A percentile compares a stretch with the other conserved stretches of the same genome.
These are phyloP conservation scores for Saccostrea cuccullata DNA, from an alignment of 1,140 invertebrate genomes.

Conservation along the genomic window DNA sequence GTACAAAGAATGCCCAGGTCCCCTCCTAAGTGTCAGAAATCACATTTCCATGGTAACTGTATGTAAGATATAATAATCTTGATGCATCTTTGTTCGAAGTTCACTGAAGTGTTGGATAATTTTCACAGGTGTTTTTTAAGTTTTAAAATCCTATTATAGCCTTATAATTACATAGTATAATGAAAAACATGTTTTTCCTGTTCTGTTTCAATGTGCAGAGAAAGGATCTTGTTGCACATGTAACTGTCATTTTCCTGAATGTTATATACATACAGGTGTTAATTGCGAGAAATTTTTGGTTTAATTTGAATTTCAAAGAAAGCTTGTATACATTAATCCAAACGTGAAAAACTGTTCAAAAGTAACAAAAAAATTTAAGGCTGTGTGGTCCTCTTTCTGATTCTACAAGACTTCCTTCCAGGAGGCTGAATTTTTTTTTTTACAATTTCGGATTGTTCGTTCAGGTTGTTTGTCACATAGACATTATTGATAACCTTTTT, in stretches of 20 bases:
- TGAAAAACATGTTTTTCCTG: neutral
- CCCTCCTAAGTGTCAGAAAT: slow-evolving; percentile 33
- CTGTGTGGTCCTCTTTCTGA: neutral
- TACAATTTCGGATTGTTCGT: no score
- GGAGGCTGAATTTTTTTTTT: neutral
- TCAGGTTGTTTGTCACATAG: neutral
- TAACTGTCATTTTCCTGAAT: no score
- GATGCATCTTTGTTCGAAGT: slow-evolving; percentile 33
- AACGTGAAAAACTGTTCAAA: neutral
- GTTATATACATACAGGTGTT: neutral
- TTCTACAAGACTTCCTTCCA: neutral
- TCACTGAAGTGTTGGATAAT: slow-evolving; percentile 15
- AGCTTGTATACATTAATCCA: neutral
- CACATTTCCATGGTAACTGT: slow-evolving; percentile 35
- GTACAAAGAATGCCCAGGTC: slow-evolving; percentile 36
- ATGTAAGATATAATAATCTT: slow-evolving; percentile 37
- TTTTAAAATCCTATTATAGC: slow-evolving; percentile 25
- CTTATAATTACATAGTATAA: slow-evolving; percentile 24
- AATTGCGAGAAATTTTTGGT: neutral
- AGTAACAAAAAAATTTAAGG: neutral
- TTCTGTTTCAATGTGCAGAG: neutral
- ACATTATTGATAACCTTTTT: neutral
- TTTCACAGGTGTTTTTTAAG: slow-evolving; percentile 31
- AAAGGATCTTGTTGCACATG: neutral
- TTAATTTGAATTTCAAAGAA: neutral